phyloP scores from a whole-genome alignment of 2,113 vertebrate species.

The Psilopogon haemacephalus region DNA sequence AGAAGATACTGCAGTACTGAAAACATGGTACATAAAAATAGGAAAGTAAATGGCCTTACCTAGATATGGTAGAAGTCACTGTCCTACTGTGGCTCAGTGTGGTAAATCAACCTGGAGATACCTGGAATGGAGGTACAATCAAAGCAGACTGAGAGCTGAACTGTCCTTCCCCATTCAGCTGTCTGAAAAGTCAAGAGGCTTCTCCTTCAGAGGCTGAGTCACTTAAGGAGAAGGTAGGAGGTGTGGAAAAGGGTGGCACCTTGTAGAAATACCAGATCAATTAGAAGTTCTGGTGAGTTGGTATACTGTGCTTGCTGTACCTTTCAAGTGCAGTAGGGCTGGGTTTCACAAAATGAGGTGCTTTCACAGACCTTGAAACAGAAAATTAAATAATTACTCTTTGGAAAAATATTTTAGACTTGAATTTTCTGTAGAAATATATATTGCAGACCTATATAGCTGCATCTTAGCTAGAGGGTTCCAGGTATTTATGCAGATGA shows the following conservation, averaged over 20 bases:
- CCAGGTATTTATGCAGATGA: neutral
- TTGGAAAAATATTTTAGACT: neutral
- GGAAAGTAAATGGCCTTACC: slow-evolving; percentile 57
- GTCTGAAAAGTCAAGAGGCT: slow-evolving; percentile 60
- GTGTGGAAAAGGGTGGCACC: slow-evolving; percentile 85
- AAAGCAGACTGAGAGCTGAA: slow-evolving; percentile 7
- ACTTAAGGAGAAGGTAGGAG: slow-evolving; percentile 79
- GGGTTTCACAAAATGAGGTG: neutral
- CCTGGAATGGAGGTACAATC: neutral
- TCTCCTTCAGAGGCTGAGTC: slow-evolving; percentile 73
- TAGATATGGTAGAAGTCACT: neutral
- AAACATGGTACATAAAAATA: neutral
- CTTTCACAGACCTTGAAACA: neutral
- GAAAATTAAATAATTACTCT: neutral
- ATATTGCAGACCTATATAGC: neutral
- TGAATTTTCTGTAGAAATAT: neutral
- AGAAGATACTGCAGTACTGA: neutral
- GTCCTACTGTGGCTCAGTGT: neutral
- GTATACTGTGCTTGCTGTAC: slow-evolving; percentile 29
- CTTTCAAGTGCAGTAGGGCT: slow-evolving; percentile 32
- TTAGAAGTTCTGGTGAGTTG: slow-evolving; percentile 52
- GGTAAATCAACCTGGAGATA: neutral
- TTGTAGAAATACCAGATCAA: slow-evolving; percentile 75
- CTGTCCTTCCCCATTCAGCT: slow-evolving; percentile 42
- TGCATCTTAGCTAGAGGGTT: neutral